Conservation (phyloP, 2,113 vertebrate genomes). For the Turnix velox region DNA sequence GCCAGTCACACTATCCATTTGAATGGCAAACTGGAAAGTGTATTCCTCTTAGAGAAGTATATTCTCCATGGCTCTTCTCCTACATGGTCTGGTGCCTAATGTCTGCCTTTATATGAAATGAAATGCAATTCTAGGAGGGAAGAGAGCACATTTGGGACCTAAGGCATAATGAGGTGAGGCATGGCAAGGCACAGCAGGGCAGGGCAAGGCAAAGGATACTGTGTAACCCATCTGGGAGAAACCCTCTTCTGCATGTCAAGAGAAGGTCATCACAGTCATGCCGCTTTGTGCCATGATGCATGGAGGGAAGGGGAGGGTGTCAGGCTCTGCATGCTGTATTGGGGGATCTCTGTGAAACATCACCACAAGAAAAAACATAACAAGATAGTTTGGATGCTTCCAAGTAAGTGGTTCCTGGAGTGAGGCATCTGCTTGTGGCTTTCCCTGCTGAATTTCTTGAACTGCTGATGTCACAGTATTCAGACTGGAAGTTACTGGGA, state of each 20-base stretch:
- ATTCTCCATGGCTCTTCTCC: neutral
- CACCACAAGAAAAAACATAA: neutral
- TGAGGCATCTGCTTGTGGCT: neutral
- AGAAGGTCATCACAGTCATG: neutral
- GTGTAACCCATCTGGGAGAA: neutral
- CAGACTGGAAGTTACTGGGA: neutral
- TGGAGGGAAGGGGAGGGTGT: neutral
- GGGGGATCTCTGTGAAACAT: neutral
- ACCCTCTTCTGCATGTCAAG: neutral
- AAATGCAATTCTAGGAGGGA: neutral
- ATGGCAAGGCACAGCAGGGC: neutral
- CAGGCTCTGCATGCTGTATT: neutral
- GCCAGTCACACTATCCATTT: neutral
- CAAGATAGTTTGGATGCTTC: neutral
- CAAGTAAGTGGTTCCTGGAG: neutral
- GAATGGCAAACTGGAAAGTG: neutral
- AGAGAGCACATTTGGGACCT: neutral
- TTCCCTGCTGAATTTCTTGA: neutral
- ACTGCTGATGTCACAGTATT: neutral
- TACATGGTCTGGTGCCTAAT: neutral
- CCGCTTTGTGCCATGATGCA: neutral
- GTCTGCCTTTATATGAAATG: neutral
- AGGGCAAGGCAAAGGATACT: neutral
- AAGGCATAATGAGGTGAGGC: neutral
- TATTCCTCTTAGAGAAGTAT: neutral